These are phyloP conservation scores for Tachuris rubrigastra DNA, from an alignment of 2,113 vertebrate genomes.

Conservation along the genomic window DNA sequence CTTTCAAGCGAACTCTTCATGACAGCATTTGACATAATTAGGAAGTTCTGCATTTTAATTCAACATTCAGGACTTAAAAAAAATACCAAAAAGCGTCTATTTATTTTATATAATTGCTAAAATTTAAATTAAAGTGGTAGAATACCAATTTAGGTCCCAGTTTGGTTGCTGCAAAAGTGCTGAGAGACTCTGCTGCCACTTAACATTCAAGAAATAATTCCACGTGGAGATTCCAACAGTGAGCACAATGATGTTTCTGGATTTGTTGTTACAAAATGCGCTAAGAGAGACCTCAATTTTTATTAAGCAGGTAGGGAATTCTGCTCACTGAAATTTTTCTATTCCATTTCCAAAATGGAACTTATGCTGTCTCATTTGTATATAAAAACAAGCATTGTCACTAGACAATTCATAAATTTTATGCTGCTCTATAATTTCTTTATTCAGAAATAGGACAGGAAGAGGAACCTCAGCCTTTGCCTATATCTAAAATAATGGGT, in stretches of 20 bases:
- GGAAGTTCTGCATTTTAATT: constrained; percentile 12
- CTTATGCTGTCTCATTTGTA: background rate
- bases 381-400: background rate
- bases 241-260: background rate
- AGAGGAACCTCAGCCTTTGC: background rate
- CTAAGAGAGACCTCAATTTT: background rate
- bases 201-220: background rate
- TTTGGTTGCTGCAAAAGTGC: background rate
- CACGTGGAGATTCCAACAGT: background rate
- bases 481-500: background rate
- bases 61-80: background rate
- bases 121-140: background rate
- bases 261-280: background rate
- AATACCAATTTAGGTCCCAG: background rate
- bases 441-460: background rate
- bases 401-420: background rate
- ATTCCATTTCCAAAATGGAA: background rate
- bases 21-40: constrained; percentile 17
- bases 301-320: background rate
- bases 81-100: background rate
- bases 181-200: background rate
- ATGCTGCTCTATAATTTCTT: background rate
- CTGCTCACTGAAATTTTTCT: background rate
- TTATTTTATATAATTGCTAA: constrained; percentile 1
- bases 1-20: constrained; percentile 14